Base-by-base conservation (phyloP, 2,113 vertebrate species). In the Tragelaphus buxtoni region DNA sequence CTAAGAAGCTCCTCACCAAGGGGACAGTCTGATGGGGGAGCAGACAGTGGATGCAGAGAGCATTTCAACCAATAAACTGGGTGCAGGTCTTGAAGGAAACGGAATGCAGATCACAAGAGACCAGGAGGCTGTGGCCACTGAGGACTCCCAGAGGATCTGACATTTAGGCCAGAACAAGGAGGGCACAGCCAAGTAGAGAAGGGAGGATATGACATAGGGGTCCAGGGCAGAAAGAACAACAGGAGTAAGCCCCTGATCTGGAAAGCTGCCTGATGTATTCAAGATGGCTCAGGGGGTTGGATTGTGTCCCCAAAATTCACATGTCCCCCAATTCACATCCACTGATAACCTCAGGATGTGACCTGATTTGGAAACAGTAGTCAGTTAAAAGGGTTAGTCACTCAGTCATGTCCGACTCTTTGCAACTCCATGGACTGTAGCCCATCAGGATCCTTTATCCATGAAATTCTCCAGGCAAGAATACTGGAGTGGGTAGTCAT, bases 141-240 rank as follows among this genome's bases (percentile, higher is more conserved):
- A 58, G 51, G 51, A 26, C 28, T 42, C 51, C 7, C 5, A 18
- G 49, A n/a, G 18, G 39, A 13, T 0, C 20, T 17, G 53, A 11
- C n/a, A 58, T 11, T 20, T 28, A 77, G 24, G 11, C 8, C 69
- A 30, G 91, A 49, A 35, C 7, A 16, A 35, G 60, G 63, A 60
- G 53, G 53, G 35, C 22, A 5, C 24, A 17, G 32, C 16, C 1
- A 20, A 0, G 5, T 11, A 35, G 30, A 55, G 60, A 42, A 30
- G 20, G 65, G n/a, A 7, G 5, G 39, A 7, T 1, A 28, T 56
- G 56, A 4, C 3, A 3, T 8, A 0, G 11, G 76, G 42, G 45
- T 24, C 18, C 91, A 0, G 3, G 45, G 69, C 45, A 32, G 55
- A 35, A 28, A 13, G 39, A 24, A 47, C 28, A 26, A 11, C 5